A percentile compares a stretch with the other conserved stretches of the same genome.
Conservation (phyloP, 2,113 vertebrate genomes). For the Dermatemys mawii region DNA sequence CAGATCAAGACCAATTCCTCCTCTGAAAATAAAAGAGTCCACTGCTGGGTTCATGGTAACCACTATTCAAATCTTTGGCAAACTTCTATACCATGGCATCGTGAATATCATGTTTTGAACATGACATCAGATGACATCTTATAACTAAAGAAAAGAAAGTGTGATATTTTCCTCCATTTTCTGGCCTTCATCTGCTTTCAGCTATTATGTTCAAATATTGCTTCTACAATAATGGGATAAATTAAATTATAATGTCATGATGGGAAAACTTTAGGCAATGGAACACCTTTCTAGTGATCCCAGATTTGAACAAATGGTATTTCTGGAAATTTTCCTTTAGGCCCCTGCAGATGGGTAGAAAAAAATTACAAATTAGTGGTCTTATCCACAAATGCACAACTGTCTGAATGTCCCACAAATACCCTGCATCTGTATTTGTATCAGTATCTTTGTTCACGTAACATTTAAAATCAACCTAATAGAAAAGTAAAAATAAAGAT, state of each 20-base stretch:
- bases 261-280: neutral
- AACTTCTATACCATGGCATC: neutral
- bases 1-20: neutral
- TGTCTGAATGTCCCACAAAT: conserved; percentile 1
- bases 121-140: neutral
- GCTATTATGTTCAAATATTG: neutral
- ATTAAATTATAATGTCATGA: conserved; percentile 12
- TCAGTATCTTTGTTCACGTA: neutral
- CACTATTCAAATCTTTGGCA: neutral
- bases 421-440: neutral
- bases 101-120: neutral
- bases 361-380: conserved; percentile 18
- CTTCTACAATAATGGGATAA: conserved; percentile 22
- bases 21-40: neutral
- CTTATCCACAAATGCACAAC: neutral
- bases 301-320: neutral
- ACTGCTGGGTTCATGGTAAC: neutral
- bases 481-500: neutral
- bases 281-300: neutral
- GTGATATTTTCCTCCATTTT: neutral
- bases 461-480: conserved; percentile 11
- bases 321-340: conserved; percentile 31
- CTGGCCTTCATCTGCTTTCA: neutral
- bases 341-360: neutral
- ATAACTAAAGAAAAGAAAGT: conserved; percentile 1